These are phyloP conservation scores for Pyrrhosoma nymphula DNA, from an alignment of 2,888 invertebrate genomes.

Conservation along the genomic window DNA sequence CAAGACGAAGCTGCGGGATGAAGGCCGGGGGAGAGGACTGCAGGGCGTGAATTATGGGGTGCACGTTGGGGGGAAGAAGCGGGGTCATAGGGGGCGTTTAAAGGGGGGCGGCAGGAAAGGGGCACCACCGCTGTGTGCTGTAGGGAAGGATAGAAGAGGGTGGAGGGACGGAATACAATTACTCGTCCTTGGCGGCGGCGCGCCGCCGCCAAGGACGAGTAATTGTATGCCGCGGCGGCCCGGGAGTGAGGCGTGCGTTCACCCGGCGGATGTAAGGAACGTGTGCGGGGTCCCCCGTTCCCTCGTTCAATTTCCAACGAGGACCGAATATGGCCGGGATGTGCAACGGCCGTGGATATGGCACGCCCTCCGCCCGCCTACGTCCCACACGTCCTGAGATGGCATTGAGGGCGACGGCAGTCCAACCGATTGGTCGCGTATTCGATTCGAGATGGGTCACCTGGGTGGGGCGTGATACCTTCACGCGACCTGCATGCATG, in stretches of 20 bases:
- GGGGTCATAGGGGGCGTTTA: not conserved
- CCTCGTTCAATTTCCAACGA: not conserved
- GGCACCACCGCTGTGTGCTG: too few species aligned
- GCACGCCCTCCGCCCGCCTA: not conserved
- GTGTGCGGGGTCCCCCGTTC: not conserved
- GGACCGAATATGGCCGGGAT: not conserved
- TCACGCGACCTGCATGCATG: too few species aligned
- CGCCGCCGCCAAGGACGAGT: not conserved
- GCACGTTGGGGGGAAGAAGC: not conserved
- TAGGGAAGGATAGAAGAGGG: not conserved
- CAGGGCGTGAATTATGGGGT: constrained; percentile 54
- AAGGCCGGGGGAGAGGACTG: not conserved
- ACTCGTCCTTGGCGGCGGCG: not conserved
- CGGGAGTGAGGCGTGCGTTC: not conserved
- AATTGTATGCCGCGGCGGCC: constrained; percentile 47
- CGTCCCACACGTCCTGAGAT: not conserved
- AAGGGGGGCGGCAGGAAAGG: not conserved
- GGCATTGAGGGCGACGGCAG: not conserved
- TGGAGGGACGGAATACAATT: constrained; percentile 10
- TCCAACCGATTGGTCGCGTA: too few species aligned
- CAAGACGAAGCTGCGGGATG: not conserved
- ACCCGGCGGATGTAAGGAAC: not conserved
- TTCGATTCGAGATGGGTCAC: too few species aligned
- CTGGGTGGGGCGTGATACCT: too few species aligned
- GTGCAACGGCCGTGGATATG: not conserved